Conservation (phyloP, 2,113 vertebrate species). For the Archocentrus centrarchus region DNA sequence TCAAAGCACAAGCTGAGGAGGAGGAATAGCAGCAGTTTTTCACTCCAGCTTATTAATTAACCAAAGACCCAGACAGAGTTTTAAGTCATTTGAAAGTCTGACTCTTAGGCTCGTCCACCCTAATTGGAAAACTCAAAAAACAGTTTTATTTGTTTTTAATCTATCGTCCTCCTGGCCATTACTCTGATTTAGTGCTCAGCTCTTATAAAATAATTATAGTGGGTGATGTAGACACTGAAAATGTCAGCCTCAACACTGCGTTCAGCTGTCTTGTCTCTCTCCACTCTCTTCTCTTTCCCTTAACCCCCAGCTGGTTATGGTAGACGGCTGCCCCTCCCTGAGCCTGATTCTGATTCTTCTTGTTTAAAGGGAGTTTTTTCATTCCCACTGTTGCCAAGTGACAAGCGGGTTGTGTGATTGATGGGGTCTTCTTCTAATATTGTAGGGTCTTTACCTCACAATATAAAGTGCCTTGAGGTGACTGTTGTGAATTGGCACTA, state of each 20-base stretch:
- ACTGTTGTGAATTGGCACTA: neutral
- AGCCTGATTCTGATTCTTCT: fast-evolving
- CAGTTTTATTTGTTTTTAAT: neutral
- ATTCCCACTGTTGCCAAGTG: neutral
- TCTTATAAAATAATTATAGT: too few species aligned
- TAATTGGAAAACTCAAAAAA: neutral
- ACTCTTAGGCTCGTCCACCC: neutral
- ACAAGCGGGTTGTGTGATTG: too few species aligned
- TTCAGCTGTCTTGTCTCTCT: too few species aligned
- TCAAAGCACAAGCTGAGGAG: neutral
- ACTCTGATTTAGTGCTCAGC: neutral
- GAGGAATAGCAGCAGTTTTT: neutral
- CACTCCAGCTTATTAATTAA: neutral
- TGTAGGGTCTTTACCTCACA: neutral
- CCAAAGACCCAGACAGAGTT: neutral
- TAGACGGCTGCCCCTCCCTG: neutral
- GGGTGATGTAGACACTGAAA: too few species aligned
- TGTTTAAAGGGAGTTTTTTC: neutral
- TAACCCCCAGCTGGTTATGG: neutral
- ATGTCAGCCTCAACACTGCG: too few species aligned
- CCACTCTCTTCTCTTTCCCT: neutral
- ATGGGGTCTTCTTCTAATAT: neutral
- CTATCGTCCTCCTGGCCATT: neutral
- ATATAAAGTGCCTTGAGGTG: neutral
- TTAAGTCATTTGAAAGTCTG: neutral